These are phyloP conservation scores for Habrosyne pyritoides DNA, from an alignment of 2,888 invertebrate genomes.

Conservation along the genomic window DNA sequence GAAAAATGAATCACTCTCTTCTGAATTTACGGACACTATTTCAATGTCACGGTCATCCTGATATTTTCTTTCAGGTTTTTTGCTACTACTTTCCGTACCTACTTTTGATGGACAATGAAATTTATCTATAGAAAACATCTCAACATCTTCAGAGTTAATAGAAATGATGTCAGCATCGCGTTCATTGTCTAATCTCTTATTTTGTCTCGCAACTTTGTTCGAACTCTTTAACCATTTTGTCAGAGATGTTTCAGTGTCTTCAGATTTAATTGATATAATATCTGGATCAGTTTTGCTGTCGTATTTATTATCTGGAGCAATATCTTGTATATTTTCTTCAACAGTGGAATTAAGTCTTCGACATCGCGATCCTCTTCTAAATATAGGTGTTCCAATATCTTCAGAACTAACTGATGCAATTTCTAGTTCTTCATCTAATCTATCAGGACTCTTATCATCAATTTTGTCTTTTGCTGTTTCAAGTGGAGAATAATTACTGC, in stretches of 20 bases:
- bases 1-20: constrained; percentile 11
- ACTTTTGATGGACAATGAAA: background rate
- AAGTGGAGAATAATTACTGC: background rate
- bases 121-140: background rate
- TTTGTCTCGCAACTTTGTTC: constrained; percentile 13
- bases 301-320: background rate
- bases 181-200: background rate
- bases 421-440: background rate
- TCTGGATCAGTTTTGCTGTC: constrained; percentile 14
- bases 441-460: background rate
- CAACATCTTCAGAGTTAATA: background rate
- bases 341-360: constrained; percentile 17
- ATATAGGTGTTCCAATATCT: constrained; percentile 39
- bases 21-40: constrained; percentile 12
- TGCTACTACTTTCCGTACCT: background rate
- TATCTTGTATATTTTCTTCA: background rate
- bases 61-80: background rate
- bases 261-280: constrained; percentile 39
- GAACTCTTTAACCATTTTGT: constrained; percentile 40
- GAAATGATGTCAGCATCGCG: background rate
- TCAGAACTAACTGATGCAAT: constrained; percentile 34
- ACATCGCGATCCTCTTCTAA: constrained; percentile 40
- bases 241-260: constrained; percentile 42
- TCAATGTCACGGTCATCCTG: background rate
- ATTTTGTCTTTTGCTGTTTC: background rate